Percentiles rank a stretch among this genome's conserved stretches.
Conservation (phyloP, 2,113 vertebrate genomes). For the Chauna torquata region DNA sequence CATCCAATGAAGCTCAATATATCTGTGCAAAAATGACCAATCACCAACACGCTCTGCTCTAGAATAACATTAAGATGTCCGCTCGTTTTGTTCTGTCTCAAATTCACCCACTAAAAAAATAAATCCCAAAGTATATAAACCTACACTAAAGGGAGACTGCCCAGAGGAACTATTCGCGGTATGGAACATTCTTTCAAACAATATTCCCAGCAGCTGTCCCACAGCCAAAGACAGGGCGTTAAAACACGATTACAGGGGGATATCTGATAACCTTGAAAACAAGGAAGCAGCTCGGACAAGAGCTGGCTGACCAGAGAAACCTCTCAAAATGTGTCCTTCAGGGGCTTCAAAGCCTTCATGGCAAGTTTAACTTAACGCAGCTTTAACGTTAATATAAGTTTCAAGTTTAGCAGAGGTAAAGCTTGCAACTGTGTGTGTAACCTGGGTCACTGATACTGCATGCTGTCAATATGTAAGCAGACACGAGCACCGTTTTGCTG, state of each 20-base stretch:
- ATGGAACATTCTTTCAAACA: neutral
- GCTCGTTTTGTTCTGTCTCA: no score
- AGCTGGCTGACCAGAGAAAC: neutral
- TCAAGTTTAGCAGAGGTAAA: neutral
- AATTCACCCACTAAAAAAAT: neutral
- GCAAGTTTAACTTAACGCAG: neutral
- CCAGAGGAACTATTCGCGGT: neutral
- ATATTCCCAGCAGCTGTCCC: neutral
- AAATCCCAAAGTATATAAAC: neutral
- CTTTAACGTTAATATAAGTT: neutral
- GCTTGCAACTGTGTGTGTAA: neutral
- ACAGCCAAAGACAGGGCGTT: neutral
- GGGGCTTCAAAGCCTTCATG: neutral
- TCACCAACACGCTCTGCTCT: fast-evolving
- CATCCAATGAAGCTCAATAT: neutral
- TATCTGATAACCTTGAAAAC: neutral
- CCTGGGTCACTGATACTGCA: neutral
- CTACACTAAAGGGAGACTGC: neutral
- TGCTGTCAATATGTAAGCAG: no score
- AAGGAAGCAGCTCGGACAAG: neutral
- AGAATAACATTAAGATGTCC: neutral
- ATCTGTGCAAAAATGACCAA: neutral
- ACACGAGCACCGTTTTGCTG: neutral
- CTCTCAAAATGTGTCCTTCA: neutral
- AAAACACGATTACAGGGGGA: neutral